phyloP scores from a whole-genome alignment of 2,888 invertebrate species.

The Lobophora halterata region DNA sequence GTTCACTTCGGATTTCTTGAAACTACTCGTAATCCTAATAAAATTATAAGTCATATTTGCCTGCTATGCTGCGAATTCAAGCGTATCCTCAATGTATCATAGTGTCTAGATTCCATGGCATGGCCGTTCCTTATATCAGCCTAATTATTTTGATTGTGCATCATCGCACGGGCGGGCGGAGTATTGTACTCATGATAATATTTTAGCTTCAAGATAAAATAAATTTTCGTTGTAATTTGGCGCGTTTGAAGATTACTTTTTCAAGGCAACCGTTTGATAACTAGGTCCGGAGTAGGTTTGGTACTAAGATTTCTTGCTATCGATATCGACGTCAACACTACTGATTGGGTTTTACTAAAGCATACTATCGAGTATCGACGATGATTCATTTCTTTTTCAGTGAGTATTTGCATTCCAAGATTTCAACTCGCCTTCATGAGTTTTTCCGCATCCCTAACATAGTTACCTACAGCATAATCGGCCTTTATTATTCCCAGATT shows the following conservation, averaged over 20 bases:
- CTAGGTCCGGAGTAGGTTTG: too few relatives aligned
- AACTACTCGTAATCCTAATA: too few relatives aligned
- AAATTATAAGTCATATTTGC: too few relatives aligned
- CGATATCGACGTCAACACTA: background rate
- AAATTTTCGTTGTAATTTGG: conserved; percentile 38
- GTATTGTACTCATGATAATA: conserved; percentile 36
- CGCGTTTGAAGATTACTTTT: conserved; percentile 36
- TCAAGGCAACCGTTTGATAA: conserved; percentile 31
- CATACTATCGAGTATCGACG: background rate
- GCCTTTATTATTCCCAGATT: too few relatives aligned
- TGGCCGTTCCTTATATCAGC: conserved; percentile 57
- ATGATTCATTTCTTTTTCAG: too few relatives aligned
- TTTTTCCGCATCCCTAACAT: too few relatives aligned
- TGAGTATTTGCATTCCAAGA: too few relatives aligned
- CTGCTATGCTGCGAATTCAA: too few relatives aligned
- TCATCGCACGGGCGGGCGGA: conserved; percentile 31
- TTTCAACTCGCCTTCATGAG: too few relatives aligned
- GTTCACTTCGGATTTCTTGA: too few relatives aligned
- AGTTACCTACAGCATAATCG: too few relatives aligned
- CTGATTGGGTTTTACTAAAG: background rate
- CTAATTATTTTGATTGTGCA: conserved; percentile 37
- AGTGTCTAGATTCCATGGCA: conserved; percentile 30
- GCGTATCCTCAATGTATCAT: background rate
- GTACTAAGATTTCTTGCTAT: conserved; percentile 12
- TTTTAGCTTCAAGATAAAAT: conserved; percentile 41